phyloP scores from a whole-genome alignment of 1,140 invertebrate genomes.

The Drosophila leontia region DNA sequence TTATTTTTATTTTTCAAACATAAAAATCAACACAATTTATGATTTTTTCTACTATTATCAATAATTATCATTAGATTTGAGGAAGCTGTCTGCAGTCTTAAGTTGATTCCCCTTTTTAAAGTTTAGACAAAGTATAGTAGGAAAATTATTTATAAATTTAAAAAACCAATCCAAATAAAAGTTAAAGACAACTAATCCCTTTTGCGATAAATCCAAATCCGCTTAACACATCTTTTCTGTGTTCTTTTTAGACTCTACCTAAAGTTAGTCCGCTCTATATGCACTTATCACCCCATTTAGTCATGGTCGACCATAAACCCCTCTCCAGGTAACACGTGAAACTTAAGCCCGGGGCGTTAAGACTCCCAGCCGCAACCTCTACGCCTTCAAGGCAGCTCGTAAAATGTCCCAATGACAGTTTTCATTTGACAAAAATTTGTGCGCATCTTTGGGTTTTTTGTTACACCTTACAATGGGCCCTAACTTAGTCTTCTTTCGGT shows the following conservation, averaged over 20 bases:
- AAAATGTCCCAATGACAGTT: slow-evolving; percentile 57
- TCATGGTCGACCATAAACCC: slow-evolving; percentile 33
- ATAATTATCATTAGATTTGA: not conserved
- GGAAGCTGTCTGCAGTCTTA: not conserved
- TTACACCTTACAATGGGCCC: slow-evolving; percentile 76
- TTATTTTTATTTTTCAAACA: too few species aligned
- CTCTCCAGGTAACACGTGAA: slow-evolving; percentile 36
- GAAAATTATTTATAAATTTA: not conserved
- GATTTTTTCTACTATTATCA: too few species aligned
- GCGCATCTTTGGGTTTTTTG: slow-evolving; percentile 75
- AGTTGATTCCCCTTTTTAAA: not conserved
- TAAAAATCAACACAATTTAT: too few species aligned
- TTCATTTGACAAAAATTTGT: slow-evolving; percentile 78
- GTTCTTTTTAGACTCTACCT: not conserved
- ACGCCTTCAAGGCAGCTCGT: slow-evolving; percentile 27
- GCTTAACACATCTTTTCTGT: not conserved
- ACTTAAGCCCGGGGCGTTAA: slow-evolving; percentile 57
- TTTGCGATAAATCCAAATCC: not conserved
- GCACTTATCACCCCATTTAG: slow-evolving; percentile 51
- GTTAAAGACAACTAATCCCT: not conserved
- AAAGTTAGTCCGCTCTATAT: slow-evolving; percentile 3
- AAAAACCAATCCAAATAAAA: too few species aligned
- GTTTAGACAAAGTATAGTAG: not conserved
- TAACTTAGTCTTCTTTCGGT: not conserved
- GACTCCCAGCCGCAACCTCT: slow-evolving; percentile 41